These are phyloP conservation scores for Leptarthrus brevirostris DNA, from an alignment of 2,888 invertebrate species.

Conservation along the genomic window DNA sequence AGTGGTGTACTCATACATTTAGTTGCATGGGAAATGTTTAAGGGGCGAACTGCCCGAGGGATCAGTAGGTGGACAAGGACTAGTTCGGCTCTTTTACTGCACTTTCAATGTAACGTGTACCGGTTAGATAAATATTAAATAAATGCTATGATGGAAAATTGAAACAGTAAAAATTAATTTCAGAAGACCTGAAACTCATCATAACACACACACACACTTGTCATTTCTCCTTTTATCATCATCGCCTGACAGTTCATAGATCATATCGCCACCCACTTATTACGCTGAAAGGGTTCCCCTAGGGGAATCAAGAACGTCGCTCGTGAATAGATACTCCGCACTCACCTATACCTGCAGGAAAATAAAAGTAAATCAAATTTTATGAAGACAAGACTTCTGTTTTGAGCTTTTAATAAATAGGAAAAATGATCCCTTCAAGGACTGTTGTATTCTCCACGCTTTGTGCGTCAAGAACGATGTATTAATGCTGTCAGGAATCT, in stretches of 20 bases:
- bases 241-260: constrained; percentile 29
- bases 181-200: background rate
- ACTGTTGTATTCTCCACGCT: background rate
- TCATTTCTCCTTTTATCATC: constrained; percentile 17
- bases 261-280: background rate
- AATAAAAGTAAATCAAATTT: constrained; percentile 15
- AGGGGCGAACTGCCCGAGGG: constrained; percentile 3
- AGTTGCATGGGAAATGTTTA: background rate
- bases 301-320: background rate
- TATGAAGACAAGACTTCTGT: constrained; percentile 26
- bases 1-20: background rate
- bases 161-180: constrained; percentile 31
- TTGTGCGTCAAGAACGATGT: constrained; percentile 12
- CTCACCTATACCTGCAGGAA: background rate
- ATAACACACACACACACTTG: background rate
- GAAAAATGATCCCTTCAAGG: constrained; percentile 25
- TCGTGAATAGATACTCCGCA: background rate
- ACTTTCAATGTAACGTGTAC: background rate
- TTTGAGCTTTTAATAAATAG: constrained; percentile 43
- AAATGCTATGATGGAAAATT: constrained; percentile 5
- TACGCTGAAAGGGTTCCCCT: constrained; percentile 12
- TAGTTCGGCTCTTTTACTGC: background rate
- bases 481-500: constrained; percentile 31
- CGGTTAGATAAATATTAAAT: constrained; percentile 49
- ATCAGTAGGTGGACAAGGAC: background rate